phyloP scores from a whole-genome alignment of 2,888 invertebrate genomes.

The Gryllus longicercus region DNA sequence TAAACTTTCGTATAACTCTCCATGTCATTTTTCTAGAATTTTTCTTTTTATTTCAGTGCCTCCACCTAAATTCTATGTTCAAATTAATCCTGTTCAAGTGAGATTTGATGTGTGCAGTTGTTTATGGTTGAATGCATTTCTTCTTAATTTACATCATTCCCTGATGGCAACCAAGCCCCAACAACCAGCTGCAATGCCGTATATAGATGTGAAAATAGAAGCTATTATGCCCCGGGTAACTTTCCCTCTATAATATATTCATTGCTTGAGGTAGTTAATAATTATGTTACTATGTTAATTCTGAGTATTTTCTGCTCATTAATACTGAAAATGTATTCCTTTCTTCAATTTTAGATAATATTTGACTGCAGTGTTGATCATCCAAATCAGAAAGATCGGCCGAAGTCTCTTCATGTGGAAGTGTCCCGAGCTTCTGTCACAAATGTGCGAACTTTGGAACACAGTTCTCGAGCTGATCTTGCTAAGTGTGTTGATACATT shows the following conservation, averaged over 20 bases:
- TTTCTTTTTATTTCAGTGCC: conserved; percentile 67
- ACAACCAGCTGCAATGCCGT: conserved; percentile 48
- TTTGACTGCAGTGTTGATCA: conserved; percentile 29
- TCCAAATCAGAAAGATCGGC: conserved; percentile 75
- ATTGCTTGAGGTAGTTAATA: neutral
- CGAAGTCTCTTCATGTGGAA: conserved; percentile 80
- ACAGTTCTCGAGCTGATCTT: conserved; percentile 72
- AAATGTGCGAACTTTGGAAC: conserved; percentile 61
- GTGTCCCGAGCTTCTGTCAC: conserved; percentile 68
- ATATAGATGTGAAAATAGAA: conserved; percentile 85
- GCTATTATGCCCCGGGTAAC: conserved; percentile 88
- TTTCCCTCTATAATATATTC: conserved; percentile 29
- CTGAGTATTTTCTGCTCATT: no score
- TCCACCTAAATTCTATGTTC: conserved; percentile 85
- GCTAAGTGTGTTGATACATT: conserved; percentile 75
- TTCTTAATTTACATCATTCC: conserved; percentile 79
- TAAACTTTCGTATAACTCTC: neutral
- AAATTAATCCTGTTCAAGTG: conserved; percentile 85
- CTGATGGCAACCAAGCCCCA: conserved; percentile 54
- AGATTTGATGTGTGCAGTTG: conserved; percentile 83
- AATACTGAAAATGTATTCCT: no score
- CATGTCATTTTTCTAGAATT: conserved; percentile 7
- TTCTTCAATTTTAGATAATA: conserved; percentile 27
- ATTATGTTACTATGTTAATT: no score
- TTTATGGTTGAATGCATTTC: conserved; percentile 92